Base-by-base conservation (phyloP, 2,888 invertebrate genomes). In the Mamestra brassicae region DNA sequence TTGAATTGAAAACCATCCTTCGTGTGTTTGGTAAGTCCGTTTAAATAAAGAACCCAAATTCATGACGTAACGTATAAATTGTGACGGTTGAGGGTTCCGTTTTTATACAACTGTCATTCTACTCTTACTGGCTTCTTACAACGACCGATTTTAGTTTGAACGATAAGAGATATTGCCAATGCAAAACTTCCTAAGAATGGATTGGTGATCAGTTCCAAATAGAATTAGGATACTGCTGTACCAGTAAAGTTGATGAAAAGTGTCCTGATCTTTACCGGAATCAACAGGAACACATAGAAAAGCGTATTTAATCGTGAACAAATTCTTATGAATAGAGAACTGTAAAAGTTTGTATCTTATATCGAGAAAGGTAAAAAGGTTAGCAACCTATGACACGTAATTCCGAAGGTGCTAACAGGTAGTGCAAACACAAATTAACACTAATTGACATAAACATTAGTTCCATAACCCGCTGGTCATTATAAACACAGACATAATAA, bases 381-480 rank as follows among this genome's bases (percentile, higher is more conserved):
- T 45, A 11, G n/a, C 42, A 7, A 70, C 26, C 71, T 34, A 0
- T 26, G 17, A 52, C 36, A 45, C 52, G 36, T 62, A 79, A 57
- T 63, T 71, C 26, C 17, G 52, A 38, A 57, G 52, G 57, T 52
- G 72, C 11, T 26, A 76, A 72, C 79, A 58, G 62, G 57, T 76
- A 79, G 62, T 79, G 72, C 57, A 38, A 63, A 64, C 3, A 55
- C 15, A 81, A 81, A 77, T 80, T n/a, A 74, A 77, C 65, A 65
- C 74, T 68, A 58, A 78, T 78, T 78, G 47, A 68, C 50, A 45
- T 45, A 45, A 68, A 68, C 50, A 64, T 80, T 54, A 74, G 10
- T 47, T 62, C 81, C 15, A 58, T 64, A 79, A 76, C 52, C 52
- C 50, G 47, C 50, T 79, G 36, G 15, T 74, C 74, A 61, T 77